Evolutionary conservation across 2,888 invertebrate species (phyloP).

Genomic region (Scrobipalpa atriplicella): DNA sequence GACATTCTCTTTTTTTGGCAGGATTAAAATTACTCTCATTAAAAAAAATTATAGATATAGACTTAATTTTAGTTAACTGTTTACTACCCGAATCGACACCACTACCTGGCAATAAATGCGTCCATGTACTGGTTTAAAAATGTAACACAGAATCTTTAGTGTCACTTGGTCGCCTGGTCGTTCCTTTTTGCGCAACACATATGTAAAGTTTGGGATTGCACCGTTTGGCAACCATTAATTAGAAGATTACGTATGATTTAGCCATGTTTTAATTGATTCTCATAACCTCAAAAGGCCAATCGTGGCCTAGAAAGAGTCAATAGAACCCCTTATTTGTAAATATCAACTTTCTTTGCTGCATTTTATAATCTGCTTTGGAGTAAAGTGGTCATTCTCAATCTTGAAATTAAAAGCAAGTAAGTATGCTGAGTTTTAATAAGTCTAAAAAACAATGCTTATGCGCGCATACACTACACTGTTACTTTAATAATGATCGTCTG

Average conservation of each 20-base stretch:
- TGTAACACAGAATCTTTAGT: slow-evolving; percentile 56
- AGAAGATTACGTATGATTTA: slow-evolving; percentile 27
- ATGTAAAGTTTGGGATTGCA: not conserved
- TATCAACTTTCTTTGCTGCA: no score
- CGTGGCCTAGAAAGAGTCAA: no score
- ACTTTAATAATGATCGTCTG: slow-evolving; percentile 34
- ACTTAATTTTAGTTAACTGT: no score
- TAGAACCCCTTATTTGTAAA: no score
- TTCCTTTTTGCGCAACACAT: slow-evolving; percentile 47
- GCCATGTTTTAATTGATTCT: slow-evolving; percentile 27
- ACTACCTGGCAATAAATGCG: not conserved
- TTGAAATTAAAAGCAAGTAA: no score
- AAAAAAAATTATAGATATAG: no score
- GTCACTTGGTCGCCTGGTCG: slow-evolving; percentile 38
- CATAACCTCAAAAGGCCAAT: slow-evolving; percentile 23
- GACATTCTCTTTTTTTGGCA: no score
- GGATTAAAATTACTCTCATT: no score
- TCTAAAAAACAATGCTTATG: slow-evolving; percentile 19
- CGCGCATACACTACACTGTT: slow-evolving; percentile 31
- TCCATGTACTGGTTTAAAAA: slow-evolving; percentile 67
- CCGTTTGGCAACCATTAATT: slow-evolving; percentile 13
- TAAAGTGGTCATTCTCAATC: no score
- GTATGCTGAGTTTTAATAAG: no score
- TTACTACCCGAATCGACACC: not conserved
- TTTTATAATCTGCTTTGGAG: no score